Evolutionary conservation across 2,797 vertebrate species (phyloP).

Genomic region (Diplodus puntazzo): DNA sequence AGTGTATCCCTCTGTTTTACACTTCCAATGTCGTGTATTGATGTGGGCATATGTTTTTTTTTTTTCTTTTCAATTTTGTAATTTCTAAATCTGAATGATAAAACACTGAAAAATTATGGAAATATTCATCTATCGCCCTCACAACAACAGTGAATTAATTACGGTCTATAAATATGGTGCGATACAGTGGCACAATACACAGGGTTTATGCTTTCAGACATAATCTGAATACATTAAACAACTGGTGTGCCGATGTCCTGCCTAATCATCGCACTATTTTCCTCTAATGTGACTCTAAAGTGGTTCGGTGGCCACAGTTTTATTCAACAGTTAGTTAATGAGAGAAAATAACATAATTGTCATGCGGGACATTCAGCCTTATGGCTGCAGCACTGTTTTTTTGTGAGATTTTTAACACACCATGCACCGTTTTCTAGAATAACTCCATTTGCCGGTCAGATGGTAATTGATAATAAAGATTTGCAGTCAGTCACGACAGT

Average conservation of each 20-base stretch:
- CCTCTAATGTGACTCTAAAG: constrained; percentile 23
- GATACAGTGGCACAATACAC: neutral
- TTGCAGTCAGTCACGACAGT: neutral
- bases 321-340: constrained; percentile 11
- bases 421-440: neutral
- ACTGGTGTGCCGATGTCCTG: constrained; percentile 1
- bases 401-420: neutral
- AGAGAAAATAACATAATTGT: constrained; percentile 9
- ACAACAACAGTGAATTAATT: constrained; percentile 14
- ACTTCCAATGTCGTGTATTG: constrained; percentile 28
- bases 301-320: constrained; percentile 18
- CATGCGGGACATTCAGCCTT: constrained; percentile 8
- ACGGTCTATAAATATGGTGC: neutral
- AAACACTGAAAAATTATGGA: constrained; percentile 10
- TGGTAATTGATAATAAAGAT: neutral
- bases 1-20: constrained; percentile 47
- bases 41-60: constrained; percentile 47
- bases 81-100: constrained; percentile 26
- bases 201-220: neutral
- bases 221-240: constrained; percentile 15
- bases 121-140: constrained; percentile 19
- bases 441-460: neutral
- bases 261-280: constrained; percentile 5
- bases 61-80: constrained; percentile 40
- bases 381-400: neutral